Conservation (phyloP, 2,113 vertebrate genomes). For the Oncorhynchus clarkii region DNA sequence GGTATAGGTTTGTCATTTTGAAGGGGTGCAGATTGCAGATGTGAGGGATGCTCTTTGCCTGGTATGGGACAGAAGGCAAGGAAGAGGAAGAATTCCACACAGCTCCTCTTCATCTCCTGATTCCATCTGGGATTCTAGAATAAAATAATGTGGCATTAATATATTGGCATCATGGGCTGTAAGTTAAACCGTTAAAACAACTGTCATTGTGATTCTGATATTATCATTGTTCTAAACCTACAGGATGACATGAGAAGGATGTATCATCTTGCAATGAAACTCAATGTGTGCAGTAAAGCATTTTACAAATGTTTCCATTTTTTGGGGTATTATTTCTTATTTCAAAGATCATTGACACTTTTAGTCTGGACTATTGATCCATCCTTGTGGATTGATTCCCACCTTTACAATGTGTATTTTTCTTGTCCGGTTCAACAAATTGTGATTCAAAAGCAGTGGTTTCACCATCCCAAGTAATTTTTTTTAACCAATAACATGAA, state of each 20-base stretch:
- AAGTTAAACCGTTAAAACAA: no score
- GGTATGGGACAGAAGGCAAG: neutral
- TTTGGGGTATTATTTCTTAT: neutral
- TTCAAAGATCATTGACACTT: neutral
- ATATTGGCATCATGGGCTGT: no score
- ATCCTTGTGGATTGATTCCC: neutral
- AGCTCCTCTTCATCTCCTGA: no score
- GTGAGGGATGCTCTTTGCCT: neutral
- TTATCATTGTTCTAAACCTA: no score
- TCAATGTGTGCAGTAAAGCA: no score
- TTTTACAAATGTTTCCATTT: neutral
- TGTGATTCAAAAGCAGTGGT: slow-evolving; percentile 81
- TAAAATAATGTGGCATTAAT: neutral
- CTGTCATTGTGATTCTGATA: no score
- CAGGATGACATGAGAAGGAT: no score
- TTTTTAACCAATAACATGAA: slow-evolving; percentile 89
- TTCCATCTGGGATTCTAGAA: slow-evolving; percentile 23
- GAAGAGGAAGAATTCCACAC: neutral
- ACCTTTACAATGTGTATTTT: neutral
- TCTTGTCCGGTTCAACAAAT: slow-evolving; percentile 71
- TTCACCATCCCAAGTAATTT: slow-evolving; percentile 66
- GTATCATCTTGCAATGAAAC: no score
- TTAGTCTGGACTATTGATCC: neutral
- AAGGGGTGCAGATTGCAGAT: neutral
- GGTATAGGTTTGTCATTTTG: neutral